Evolutionary conservation across 2,113 vertebrate genomes (phyloP), one percentile per base, ranked within the genome.

Genomic region (Halichoeres trimaculatus): DNA sequence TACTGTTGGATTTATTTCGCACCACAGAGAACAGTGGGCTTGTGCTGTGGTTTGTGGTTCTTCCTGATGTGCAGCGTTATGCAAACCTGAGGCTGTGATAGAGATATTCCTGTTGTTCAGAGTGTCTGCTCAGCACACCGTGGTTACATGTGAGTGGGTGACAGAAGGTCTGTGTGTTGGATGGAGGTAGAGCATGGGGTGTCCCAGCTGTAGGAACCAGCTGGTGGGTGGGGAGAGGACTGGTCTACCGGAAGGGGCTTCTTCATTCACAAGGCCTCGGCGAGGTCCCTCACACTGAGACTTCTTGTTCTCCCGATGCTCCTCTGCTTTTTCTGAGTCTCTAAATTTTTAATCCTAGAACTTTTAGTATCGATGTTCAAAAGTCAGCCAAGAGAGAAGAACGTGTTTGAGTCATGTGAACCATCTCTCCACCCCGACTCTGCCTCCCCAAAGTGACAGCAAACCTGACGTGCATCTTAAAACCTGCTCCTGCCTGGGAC

Each of bases 401-500:
- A 34, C 36, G 51, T 53, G 66, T 62, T 48, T 2, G 14, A 36
- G 41, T 59, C 50, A 22, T 43, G 63, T 60, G 54, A 78, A 41
- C 38, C 48, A 50, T 38, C 20, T 52, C 65, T 51, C 61, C 65
- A 30, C 60, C 50, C 80, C 41, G 62, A 26, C 59, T 24, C 35
- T 30, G 53, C 3, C 5, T 47, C 60, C 56, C 55, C 67, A 58
- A 52, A 78, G 70, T 57, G 70, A 70, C 70, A 38, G 40, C 60
- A 77, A 63, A 78, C 73, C 70, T 84, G 70, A 82, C 95, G 50
- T 94, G 97, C 0, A 95, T 98, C 85, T 93, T 96, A 84, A 95
- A 95, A 75, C 94, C 94, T 7, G 95, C 95, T 35, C 95, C 95
- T 50, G 94, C 95, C 17, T 23, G 50, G 47, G 52, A 74, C 63